Evolutionary conservation across 2,888 invertebrate genomes (phyloP).

Genomic region (Hermaeophaga mercurialis): DNA sequence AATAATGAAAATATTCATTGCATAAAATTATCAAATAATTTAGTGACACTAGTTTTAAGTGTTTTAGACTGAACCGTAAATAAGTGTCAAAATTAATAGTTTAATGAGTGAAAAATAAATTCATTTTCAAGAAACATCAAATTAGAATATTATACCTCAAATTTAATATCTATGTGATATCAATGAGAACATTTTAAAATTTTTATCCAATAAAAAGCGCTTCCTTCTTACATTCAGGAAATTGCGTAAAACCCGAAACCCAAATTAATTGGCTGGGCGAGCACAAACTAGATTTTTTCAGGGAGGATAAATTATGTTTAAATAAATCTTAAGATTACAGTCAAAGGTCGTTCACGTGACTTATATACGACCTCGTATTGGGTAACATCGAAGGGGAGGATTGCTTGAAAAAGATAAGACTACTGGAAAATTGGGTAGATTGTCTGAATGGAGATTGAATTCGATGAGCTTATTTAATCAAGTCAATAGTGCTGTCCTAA

Average conservation of each 20-base stretch:
- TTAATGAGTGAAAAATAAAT: too few relatives aligned
- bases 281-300: constrained; percentile 30
- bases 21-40: too few relatives aligned
- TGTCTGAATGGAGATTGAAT: constrained; percentile 55
- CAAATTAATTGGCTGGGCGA: constrained; percentile 31
- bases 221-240: constrained; percentile 22
- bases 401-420: constrained; percentile 55
- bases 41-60: too few relatives aligned
- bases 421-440: constrained; percentile 58
- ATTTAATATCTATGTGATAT: too few relatives aligned
- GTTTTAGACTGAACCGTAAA: too few relatives aligned
- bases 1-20: too few relatives aligned
- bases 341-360: constrained; percentile 49
- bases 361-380: constrained; percentile 51
- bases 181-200: too few relatives aligned
- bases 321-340: constrained; percentile 45
- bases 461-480: constrained; percentile 57
- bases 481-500: constrained; percentile 42
- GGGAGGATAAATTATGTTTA: constrained; percentile 42
- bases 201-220: too few relatives aligned
- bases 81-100: too few relatives aligned
- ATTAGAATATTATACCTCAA: too few relatives aligned
- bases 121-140: too few relatives aligned
- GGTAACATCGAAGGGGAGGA: constrained; percentile 54
- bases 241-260: constrained; percentile 15